Percentiles rank a stretch among this genome's conserved stretches.
Conservation (phyloP, 2,888 invertebrate species). For the Isoperla grammatica region DNA sequence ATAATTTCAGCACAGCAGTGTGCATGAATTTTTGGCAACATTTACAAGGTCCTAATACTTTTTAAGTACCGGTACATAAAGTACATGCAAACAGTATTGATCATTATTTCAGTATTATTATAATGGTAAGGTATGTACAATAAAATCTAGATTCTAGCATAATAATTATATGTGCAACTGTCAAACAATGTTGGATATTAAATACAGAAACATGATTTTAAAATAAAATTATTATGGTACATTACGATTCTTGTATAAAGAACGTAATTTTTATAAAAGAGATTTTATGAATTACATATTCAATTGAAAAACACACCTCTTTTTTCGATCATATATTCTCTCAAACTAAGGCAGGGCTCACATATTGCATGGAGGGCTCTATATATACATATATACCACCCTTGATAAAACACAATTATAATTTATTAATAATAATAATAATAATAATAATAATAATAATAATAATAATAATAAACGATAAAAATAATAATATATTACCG, state of each 20-base stretch:
- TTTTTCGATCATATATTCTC: too few species aligned
- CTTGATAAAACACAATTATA: neutral
- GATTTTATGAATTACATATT: too few species aligned
- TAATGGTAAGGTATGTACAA: constrained; percentile 27
- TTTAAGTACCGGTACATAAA: constrained; percentile 25
- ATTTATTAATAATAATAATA: constrained; percentile 3
- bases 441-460: neutral
- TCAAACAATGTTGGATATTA: neutral
- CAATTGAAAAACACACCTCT: too few species aligned
- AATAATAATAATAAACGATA: neutral
- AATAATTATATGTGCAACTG: neutral
- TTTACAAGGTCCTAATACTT: constrained; percentile 28
- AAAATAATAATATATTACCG: neutral
- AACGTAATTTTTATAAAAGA: too few species aligned
- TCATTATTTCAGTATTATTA: constrained; percentile 19
- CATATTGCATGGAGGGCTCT: too few species aligned
- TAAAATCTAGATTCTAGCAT: constrained; percentile 21
- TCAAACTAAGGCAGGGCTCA: too few species aligned
- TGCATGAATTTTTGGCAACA: constrained; percentile 24
- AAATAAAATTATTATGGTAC: neutral
- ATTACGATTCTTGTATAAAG: too few species aligned
- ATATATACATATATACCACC: too few species aligned
- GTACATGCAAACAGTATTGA: constrained; percentile 26
- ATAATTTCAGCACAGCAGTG: constrained; percentile 12
- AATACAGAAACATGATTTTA: neutral